Evolutionary conservation across 2,797 vertebrate genomes (phyloP).

Genomic region (Nannoperca australis): DNA sequence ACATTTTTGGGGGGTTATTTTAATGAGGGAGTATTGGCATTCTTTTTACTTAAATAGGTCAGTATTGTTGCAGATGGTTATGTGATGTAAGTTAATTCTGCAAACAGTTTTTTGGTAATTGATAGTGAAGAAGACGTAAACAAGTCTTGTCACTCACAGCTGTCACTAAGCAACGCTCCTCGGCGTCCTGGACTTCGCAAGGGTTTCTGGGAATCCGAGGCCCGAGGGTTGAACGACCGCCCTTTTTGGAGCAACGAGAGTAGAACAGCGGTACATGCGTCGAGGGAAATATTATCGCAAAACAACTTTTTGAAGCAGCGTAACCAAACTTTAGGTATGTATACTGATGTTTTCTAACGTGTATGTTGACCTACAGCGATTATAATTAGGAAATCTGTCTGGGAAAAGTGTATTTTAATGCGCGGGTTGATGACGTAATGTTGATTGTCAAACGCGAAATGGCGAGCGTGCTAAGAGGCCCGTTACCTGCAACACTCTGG

Average conservation of each 20-base stretch:
- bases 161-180: constrained; percentile 76
- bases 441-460: constrained; percentile 85
- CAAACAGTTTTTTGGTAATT: background rate
- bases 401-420: constrained; percentile 92
- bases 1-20: background rate
- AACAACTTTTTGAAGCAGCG: constrained; percentile 67
- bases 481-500: constrained; percentile 36
- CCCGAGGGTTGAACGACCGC: constrained; percentile 81
- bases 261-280: constrained; percentile 77
- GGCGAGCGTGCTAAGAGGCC: constrained; percentile 82
- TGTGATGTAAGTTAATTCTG: background rate
- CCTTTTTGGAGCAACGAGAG: constrained; percentile 83
- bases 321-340: constrained; percentile 74
- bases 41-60: background rate
- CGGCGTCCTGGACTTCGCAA: constrained; percentile 71
- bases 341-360: constrained; percentile 22
- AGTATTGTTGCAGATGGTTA: background rate
- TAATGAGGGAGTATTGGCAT: background rate
- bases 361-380: constrained; percentile 1
- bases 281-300: constrained; percentile 66
- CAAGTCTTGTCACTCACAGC: background rate
- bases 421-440: constrained; percentile 97
- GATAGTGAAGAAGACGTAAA: background rate
- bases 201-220: constrained; percentile 87
- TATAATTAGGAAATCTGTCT: constrained; percentile 60